Base-by-base conservation (phyloP, 2,113 vertebrate species). In the Nymphicus hollandicus region DNA sequence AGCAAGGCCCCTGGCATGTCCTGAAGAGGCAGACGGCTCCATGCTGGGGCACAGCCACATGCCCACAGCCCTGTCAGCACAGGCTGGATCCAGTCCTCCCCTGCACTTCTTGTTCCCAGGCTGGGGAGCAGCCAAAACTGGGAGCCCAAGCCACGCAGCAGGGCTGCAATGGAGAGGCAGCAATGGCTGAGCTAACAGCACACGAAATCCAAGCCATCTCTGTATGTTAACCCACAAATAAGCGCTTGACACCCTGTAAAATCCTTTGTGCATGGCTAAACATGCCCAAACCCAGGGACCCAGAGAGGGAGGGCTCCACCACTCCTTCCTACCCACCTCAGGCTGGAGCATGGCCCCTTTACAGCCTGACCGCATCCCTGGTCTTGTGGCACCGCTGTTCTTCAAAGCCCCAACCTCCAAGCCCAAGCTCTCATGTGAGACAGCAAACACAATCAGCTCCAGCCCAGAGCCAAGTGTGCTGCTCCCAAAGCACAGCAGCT, bases 371-470 rank as follows among this genome's bases (percentile, higher is more conserved):
- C 5, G 1, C 56, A 10, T 10, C 27, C 50, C 52, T 17, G 1
- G 19, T 31, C 61, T 20, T 37, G 7, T 27, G 2, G 17, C 50
- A 2, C 3, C 0, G 3, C 82, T 19, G 13, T 9, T 43, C 60
- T 33, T 11, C 39, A 5, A 3, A 37, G 17, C 8, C 15, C 41
- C 14, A 9, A 1, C 11, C 55, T 17, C 23, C 0, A 2, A 60
- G 66, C 44, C 29, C 33, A 2, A 39, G 85, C 70, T 53, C 25
- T 14, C 31, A 0, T 12, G 0, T 5, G 25, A 6, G 6, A 17
- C 37, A 31, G 10, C 2, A 3, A 27, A 11, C 1, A 0, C 31
- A 11, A 8, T 7, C 46, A 0, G 1, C 39, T 50, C 52, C 85
- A 64, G 8, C 24, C 63, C 60, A 1, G 43, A 7, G 35, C 15